These are phyloP conservation scores for Falco concolor DNA, from an alignment of 2,797 vertebrate genomes.

Conservation along the genomic window DNA sequence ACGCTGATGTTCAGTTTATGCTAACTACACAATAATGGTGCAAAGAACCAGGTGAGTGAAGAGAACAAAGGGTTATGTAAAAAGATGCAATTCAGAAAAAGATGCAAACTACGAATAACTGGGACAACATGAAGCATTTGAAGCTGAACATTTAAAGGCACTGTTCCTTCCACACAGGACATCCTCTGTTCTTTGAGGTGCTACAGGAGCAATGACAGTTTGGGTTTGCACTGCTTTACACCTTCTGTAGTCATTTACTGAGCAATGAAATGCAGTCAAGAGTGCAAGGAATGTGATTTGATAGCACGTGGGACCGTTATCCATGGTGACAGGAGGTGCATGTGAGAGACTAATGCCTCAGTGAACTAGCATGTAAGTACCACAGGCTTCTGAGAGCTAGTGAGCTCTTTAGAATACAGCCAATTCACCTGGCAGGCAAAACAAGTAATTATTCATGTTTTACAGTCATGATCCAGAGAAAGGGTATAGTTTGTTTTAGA, in stretches of 20 bases:
- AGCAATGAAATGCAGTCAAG: not conserved
- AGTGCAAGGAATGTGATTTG: not conserved
- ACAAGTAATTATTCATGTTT: not conserved
- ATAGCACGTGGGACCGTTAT: not conserved
- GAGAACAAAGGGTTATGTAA: not conserved
- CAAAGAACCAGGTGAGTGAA: not conserved
- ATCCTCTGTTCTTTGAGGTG: not conserved
- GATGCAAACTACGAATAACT: not conserved
- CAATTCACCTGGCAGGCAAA: not conserved
- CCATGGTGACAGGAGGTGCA: not conserved
- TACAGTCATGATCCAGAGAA: not conserved
- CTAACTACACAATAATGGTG: not conserved
- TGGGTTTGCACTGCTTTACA: not conserved
- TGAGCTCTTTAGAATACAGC: not conserved
- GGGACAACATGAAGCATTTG: not conserved
- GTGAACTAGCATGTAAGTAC: not conserved
- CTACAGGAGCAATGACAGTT: not conserved
- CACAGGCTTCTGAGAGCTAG: not conserved
- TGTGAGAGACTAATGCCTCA: not conserved
- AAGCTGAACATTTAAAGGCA: not conserved
- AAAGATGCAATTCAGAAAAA: not conserved
- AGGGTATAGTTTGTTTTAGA: not conserved
- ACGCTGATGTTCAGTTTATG: not conserved
- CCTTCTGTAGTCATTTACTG: not conserved
- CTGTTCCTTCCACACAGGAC: not conserved